A percentile compares a stretch with the other conserved stretches of the same genome.
These are phyloP conservation scores for Passer montanus DNA, from an alignment of 2,113 vertebrate genomes.

Conservation along the genomic window DNA sequence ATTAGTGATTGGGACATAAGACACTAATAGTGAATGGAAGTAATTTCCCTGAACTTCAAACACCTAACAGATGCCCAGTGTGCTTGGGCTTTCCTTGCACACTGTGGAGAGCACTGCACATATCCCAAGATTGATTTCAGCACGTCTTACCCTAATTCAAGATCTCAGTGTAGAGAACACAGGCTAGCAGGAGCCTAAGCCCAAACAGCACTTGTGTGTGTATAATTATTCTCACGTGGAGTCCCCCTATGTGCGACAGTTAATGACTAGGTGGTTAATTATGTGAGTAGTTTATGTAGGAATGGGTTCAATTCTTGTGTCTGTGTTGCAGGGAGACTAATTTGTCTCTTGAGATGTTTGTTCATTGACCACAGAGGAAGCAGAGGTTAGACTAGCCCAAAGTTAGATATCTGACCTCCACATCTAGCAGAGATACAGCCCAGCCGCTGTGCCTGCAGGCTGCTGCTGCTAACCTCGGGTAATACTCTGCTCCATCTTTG, in stretches of 20 bases:
- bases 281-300: neutral
- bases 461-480: neutral
- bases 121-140: neutral
- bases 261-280: conserved; percentile 10
- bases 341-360: neutral
- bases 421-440: neutral
- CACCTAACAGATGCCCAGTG: neutral
- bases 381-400: neutral
- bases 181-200: neutral
- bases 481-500: neutral
- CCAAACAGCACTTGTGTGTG: neutral
- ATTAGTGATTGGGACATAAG: neutral
- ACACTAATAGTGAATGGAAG: neutral
- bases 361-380: neutral
- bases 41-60: neutral
- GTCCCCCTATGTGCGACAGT: neutral
- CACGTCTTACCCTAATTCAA: neutral
- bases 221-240: neutral
- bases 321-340: neutral
- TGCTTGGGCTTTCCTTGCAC: neutral
- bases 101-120: neutral
- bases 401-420: neutral
- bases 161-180: neutral
- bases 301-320: neutral
- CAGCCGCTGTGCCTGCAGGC: neutral